phyloP scores from a whole-genome alignment of 2,888 invertebrate species.

The Mamestra brassicae region DNA sequence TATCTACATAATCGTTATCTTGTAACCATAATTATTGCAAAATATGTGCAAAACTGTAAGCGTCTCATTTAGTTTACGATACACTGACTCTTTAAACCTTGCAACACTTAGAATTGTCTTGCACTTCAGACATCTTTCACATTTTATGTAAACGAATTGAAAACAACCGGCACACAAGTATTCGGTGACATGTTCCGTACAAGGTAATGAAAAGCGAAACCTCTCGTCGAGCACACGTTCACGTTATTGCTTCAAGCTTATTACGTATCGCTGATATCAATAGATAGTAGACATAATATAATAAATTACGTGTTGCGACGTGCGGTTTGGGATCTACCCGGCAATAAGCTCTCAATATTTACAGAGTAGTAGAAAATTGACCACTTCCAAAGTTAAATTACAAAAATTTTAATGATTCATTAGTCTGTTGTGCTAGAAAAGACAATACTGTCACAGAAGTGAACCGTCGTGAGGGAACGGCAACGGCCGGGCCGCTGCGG shows the following conservation, averaged over 20 bases:
- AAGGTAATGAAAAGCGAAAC: conserved; percentile 84
- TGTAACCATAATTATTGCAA: conserved; percentile 88
- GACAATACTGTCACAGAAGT: conserved; percentile 82
- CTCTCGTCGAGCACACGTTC: conserved; percentile 85
- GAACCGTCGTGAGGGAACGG: conserved; percentile 67
- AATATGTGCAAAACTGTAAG: conserved; percentile 90
- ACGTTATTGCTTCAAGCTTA: conserved; percentile 88
- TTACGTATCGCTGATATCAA: conserved; percentile 85
- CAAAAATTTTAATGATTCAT: conserved; percentile 84
- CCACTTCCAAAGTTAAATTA: conserved; percentile 89
- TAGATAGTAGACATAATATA: conserved; percentile 80
- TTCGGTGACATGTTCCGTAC: conserved; percentile 85
- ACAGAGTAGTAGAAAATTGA: conserved; percentile 90
- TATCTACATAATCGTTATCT: conserved; percentile 84
- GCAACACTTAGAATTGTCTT: conserved; percentile 87
- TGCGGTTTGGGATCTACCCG: conserved; percentile 88
- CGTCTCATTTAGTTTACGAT: conserved; percentile 87
- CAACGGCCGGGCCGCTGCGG: conserved; percentile 50
- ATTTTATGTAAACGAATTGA: conserved; percentile 83
- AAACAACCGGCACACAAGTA: conserved; percentile 88
- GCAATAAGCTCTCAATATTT: conserved; percentile 90
- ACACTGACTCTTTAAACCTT: conserved; percentile 87
- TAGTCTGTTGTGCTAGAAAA: conserved; percentile 87
- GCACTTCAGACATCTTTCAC: conserved; percentile 82
- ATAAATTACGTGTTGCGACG: conserved; percentile 86